Evolutionary conservation across 2,797 vertebrate species (phyloP).

Genomic region (Phataginus tricuspis): DNA sequence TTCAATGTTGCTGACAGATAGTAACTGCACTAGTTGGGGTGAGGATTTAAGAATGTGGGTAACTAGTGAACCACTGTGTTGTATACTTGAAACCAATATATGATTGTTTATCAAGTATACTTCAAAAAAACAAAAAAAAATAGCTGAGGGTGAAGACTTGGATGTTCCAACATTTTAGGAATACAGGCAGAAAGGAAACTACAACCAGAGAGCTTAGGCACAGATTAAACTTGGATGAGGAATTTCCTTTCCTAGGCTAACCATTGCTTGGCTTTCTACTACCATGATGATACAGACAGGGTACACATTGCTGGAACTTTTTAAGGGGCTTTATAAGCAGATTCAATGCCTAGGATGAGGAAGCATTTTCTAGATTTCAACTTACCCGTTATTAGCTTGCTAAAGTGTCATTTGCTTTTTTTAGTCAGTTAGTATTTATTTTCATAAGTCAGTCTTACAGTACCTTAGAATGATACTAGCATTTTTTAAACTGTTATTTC

Average conservation of each 20-base stretch:
- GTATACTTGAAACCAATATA: no score
- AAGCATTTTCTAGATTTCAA: constrained; percentile 58
- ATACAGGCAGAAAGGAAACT: background rate
- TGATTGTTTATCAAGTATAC: background rate
- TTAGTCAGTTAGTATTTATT: constrained; percentile 71
- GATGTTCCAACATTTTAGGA: background rate
- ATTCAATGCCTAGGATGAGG: background rate
- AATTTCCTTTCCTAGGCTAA: background rate
- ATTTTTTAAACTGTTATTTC: constrained; percentile 55
- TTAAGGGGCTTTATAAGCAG: constrained; percentile 43
- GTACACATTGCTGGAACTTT: background rate
- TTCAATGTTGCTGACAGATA: no score
- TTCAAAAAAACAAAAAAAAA: background rate
- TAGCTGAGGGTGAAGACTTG: background rate
- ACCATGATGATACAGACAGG: background rate
- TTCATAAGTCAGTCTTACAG: constrained; percentile 55
- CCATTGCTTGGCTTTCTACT: background rate
- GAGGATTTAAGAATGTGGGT: no score
- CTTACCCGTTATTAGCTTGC: constrained; percentile 35
- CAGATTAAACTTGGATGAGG: background rate
- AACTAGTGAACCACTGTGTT: no score
- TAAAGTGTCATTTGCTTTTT: constrained; percentile 57
- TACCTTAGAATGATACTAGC: constrained; percentile 53
- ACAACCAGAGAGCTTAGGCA: background rate
- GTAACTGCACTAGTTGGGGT: no score